A percentile compares a stretch with the other conserved stretches of the same genome.
These are phyloP conservation scores for Papilio xuthus DNA, from an alignment of 1,140 invertebrate genomes.

Conservation along the genomic window DNA sequence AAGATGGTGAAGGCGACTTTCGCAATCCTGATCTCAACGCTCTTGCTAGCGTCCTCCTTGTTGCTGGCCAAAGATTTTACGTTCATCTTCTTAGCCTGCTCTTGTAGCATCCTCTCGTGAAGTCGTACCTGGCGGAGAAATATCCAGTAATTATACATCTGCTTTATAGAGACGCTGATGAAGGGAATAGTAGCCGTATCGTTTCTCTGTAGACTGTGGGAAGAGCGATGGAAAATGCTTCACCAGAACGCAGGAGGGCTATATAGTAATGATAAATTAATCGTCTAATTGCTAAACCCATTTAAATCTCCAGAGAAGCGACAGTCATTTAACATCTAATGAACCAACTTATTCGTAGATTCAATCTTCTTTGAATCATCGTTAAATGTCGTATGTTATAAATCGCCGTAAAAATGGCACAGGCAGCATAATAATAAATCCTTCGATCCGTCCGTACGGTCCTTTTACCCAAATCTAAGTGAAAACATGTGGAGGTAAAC, in stretches of 20 bases:
- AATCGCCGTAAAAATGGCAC: not conserved
- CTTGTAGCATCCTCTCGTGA: constrained; percentile 90
- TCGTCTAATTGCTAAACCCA: no score
- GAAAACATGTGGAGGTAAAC: constrained; percentile 28
- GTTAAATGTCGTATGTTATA: not conserved
- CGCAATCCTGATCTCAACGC: constrained; percentile 87
- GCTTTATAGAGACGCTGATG: not conserved
- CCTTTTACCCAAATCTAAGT: not conserved
- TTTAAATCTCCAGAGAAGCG: no score
- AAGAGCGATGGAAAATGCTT: no score
- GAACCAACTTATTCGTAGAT: no score
- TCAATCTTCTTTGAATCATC: no score
- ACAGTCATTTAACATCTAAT: no score
- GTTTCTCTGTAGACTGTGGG: not conserved
- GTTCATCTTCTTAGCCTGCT: constrained; percentile 92
- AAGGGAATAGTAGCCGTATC: not conserved
- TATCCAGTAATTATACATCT: not conserved
- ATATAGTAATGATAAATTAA: no score
- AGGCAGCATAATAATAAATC: not conserved
- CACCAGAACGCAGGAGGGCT: no score
- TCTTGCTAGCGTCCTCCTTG: constrained; percentile 84
- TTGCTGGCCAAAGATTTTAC: constrained; percentile 88
- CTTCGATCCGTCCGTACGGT: not conserved
- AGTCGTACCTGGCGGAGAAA: constrained; percentile 79
- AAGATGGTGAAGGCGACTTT: constrained; percentile 90